These are phyloP conservation scores for Acanthurus leucopareius DNA, from an alignment of 2,797 vertebrate species.

Conservation along the genomic window DNA sequence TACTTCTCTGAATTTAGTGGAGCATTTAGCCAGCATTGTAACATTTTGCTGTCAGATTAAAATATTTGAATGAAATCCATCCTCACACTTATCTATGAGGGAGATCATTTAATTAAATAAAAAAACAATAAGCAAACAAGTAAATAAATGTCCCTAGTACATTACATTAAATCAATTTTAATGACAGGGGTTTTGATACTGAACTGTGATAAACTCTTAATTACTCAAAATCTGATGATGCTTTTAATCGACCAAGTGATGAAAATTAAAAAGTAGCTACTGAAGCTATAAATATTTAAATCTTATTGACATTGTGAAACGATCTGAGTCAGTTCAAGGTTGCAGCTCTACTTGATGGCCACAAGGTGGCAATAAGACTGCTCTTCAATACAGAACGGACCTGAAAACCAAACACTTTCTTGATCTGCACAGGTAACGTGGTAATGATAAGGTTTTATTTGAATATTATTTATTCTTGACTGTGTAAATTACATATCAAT, in stretches of 20 bases:
- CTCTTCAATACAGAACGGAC: neutral
- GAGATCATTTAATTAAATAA: neutral
- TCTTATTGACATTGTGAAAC: neutral
- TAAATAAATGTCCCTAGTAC: no score
- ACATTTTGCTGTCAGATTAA: neutral
- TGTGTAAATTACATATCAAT: no score
- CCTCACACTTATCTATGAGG: neutral
- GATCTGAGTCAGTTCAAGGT: neutral
- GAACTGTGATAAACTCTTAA: neutral
- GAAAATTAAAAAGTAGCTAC: neutral
- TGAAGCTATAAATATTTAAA: neutral
- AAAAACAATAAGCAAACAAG: neutral
- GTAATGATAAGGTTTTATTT: neutral
- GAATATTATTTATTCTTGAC: neutral
- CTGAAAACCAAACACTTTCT: neutral
- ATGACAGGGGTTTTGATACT: neutral
- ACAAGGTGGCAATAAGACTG: constrained; percentile 46
- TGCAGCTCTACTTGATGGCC: neutral
- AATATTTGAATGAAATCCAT: neutral
- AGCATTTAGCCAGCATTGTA: neutral
- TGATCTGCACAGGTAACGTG: neutral
- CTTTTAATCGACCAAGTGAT: neutral
- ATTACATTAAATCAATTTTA: neutral
- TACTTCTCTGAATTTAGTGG: no score
- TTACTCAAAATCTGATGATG: neutral